phyloP scores from a whole-genome alignment of 1,140 invertebrate genomes.

The Pseudomyrmex cubaensis region DNA sequence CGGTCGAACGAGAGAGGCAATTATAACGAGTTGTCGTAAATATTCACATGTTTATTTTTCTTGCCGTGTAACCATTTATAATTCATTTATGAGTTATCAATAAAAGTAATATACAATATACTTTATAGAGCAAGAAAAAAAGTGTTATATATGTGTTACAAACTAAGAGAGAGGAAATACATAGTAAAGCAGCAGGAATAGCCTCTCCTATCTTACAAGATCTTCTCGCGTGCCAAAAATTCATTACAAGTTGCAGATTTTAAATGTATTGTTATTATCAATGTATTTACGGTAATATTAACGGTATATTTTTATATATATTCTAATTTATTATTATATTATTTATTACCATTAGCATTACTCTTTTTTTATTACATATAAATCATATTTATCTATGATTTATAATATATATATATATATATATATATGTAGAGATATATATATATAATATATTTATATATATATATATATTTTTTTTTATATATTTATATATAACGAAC shows the following conservation, averaged over 20 bases:
- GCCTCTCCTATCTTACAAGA: constrained; percentile 85
- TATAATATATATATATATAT: constrained; percentile 75
- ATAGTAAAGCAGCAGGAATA: constrained; percentile 83
- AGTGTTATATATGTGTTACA: constrained; percentile 81
- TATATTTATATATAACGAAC: constrained; percentile 85
- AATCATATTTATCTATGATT: constrained; percentile 82
- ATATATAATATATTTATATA: constrained; percentile 76
- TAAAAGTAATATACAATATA: constrained; percentile 84
- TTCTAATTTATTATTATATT: constrained; percentile 71
- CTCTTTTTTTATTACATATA: constrained; percentile 79
- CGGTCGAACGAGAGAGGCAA: constrained; percentile 40
- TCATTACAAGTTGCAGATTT: constrained; percentile 75
- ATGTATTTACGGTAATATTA: constrained; percentile 75
- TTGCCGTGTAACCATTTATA: constrained; percentile 80
- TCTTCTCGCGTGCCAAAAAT: constrained; percentile 81
- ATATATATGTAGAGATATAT: constrained; percentile 78
- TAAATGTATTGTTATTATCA: constrained; percentile 72
- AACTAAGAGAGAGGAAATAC: constrained; percentile 80
- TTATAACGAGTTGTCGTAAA: constrained; percentile 63
- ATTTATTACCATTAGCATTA: constrained; percentile 79
- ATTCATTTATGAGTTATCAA: constrained; percentile 81
- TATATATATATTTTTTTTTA: constrained; percentile 64
- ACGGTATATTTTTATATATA: constrained; percentile 64
- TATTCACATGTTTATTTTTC: constrained; percentile 82
- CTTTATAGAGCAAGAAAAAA: constrained; percentile 80